A percentile compares a stretch with the other conserved stretches of the same genome.
These are phyloP conservation scores for Aspidoscelis tigris DNA, from an alignment of 2,113 vertebrate genomes.

Conservation along the genomic window DNA sequence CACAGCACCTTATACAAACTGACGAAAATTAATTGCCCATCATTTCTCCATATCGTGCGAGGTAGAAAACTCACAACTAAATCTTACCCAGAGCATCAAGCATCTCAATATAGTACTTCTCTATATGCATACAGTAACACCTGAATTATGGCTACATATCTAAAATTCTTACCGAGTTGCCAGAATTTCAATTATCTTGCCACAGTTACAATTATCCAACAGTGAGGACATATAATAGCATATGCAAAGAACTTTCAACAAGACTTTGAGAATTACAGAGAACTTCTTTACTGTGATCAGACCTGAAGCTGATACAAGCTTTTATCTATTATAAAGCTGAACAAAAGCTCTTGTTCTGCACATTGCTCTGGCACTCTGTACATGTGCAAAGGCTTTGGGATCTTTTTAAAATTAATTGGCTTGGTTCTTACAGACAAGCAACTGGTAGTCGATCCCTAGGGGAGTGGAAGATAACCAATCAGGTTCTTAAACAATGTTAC, in stretches of 20 bases:
- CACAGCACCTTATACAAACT: background rate
- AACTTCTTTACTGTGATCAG: background rate
- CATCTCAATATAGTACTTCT: background rate
- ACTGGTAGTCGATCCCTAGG: no score
- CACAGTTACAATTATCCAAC: background rate
- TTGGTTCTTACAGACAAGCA: no score
- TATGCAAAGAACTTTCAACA: background rate
- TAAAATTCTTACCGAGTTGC: background rate
- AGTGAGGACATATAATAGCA: background rate
- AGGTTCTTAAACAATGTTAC: no score
- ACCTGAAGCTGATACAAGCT: background rate
- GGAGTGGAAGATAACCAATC: no score
- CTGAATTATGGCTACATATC: background rate
- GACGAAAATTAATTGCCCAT: background rate
- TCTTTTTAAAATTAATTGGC: no score
- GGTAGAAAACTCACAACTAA: background rate
- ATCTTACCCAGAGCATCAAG: background rate
- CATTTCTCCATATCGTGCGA: background rate
- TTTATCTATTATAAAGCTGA: background rate
- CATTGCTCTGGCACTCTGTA: no score
- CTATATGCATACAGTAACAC: background rate
- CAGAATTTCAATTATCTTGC: background rate
- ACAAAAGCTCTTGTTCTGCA: background rate
- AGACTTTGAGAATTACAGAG: background rate
- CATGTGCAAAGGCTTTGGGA: no score